phyloP scores from a whole-genome alignment of 2,113 vertebrate genomes.

The Carettochelys insculpta region DNA sequence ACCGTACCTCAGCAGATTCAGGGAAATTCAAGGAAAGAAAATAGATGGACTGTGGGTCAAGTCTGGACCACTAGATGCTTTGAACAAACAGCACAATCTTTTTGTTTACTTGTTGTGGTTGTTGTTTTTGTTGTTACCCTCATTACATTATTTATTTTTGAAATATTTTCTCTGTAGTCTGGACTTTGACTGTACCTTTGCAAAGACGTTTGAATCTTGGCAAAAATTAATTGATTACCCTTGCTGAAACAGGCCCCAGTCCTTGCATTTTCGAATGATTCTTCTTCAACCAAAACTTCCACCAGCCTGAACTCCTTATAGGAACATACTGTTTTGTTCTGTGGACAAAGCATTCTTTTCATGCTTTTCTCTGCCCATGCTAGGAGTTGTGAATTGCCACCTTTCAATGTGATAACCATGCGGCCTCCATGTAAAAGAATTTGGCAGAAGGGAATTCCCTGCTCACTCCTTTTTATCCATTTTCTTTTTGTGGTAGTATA shows the following conservation, averaged over 20 bases:
- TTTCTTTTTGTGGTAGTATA: not conserved
- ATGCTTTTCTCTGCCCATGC: not conserved
- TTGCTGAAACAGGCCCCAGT: not conserved
- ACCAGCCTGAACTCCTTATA: not conserved
- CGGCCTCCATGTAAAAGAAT: not conserved
- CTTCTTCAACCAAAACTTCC: not conserved
- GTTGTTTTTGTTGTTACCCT: no score
- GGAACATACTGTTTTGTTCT: not conserved
- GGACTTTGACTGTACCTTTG: not conserved
- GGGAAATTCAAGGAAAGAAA: not conserved
- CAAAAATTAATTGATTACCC: not conserved
- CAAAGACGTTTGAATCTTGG: not conserved
- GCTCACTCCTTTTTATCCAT: not conserved
- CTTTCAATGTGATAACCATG: not conserved
- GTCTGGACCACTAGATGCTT: not conserved
- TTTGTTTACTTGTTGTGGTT: not conserved
- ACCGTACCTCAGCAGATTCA: not conserved
- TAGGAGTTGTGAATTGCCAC: not conserved
- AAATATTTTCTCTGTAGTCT: not conserved
- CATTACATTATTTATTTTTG: not conserved
- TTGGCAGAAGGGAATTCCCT: not conserved
- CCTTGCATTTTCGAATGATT: not conserved
- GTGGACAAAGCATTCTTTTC: not conserved
- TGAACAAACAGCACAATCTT: not conserved
- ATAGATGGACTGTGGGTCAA: not conserved